Percentiles rank a stretch among this genome's conserved stretches.
Evolutionary conservation across 1,140 invertebrate genomes (phyloP).

Genomic region (Nephotettix cincticeps): DNA sequence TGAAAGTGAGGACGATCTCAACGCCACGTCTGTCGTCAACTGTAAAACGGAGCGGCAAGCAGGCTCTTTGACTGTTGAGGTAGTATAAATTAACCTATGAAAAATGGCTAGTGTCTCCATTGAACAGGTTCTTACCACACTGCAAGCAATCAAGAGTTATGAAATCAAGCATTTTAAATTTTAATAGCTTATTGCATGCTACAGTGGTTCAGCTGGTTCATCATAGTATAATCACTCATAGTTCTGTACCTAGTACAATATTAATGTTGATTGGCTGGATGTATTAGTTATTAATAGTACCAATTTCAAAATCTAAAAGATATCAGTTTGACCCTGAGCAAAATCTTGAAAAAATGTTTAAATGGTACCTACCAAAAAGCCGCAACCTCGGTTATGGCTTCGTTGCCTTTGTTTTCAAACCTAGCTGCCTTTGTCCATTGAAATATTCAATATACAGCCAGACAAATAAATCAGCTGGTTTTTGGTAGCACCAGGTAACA

Average conservation of each 20-base stretch:
- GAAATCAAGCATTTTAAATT: not conserved
- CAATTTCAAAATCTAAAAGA: too few species aligned
- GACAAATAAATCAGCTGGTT: too few species aligned
- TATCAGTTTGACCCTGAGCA: too few species aligned
- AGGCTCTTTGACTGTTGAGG: constrained; percentile 32
- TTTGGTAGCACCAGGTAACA: too few species aligned
- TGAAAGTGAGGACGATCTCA: not conserved
- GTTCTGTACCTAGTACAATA: not conserved
- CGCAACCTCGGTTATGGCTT: too few species aligned
- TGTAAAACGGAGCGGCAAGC: constrained; percentile 23
- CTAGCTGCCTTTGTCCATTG: too few species aligned
- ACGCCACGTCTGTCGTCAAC: constrained; percentile 29
- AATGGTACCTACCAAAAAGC: too few species aligned
- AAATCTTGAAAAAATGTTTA: too few species aligned
- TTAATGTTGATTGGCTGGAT: not conserved
- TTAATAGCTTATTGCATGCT: not conserved
- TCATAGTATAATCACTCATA: not conserved
- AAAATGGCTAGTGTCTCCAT: not conserved
- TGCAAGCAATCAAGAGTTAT: not conserved
- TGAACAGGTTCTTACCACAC: not conserved
- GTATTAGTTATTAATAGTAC: too few species aligned
- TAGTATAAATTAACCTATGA: not conserved
- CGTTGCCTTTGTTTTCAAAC: too few species aligned
- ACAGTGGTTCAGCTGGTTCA: not conserved
- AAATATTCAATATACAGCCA: too few species aligned